phyloP scores from a whole-genome alignment of 2,113 vertebrate species.

The Polypterus senegalus region DNA sequence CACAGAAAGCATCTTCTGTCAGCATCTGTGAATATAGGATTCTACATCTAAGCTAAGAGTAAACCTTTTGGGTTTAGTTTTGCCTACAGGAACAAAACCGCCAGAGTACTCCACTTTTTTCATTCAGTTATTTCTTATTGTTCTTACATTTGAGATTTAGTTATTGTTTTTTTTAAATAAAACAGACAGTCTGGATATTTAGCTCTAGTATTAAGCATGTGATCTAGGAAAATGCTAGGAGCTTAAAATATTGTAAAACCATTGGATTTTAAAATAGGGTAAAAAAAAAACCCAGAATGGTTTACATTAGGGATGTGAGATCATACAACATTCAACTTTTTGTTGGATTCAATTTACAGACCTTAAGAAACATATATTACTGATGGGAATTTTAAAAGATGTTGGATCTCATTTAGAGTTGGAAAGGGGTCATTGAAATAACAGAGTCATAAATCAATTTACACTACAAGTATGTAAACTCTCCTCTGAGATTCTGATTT shows the following conservation, averaged over 20 bases:
- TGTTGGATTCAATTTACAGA: not conserved
- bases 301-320: constrained; percentile 25
- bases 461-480: no score
- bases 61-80: constrained; percentile 19
- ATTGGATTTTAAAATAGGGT: constrained; percentile 26
- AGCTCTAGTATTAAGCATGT: constrained; percentile 9
- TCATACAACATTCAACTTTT: constrained; percentile 23
- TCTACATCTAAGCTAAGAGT: constrained; percentile 22
- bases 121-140: not conserved
- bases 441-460: no score
- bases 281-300: constrained; percentile 21
- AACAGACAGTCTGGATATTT: constrained; percentile 3
- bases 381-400: no score
- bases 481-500: no score
- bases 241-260: constrained; percentile 14
- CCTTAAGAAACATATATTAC: no score
- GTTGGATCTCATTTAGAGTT: no score
- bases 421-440: no score
- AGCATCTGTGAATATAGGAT: not conserved
- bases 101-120: not conserved
- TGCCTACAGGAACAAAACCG: constrained; percentile 6
- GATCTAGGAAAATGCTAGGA: constrained; percentile 5
- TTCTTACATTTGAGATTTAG: not conserved
- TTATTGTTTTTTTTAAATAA: constrained; percentile 8
- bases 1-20: not conserved